Percentiles rank a stretch among this genome's conserved stretches.
Conservation (phyloP, 2,888 invertebrate genomes). For the Aspidiotus rigidus region DNA sequence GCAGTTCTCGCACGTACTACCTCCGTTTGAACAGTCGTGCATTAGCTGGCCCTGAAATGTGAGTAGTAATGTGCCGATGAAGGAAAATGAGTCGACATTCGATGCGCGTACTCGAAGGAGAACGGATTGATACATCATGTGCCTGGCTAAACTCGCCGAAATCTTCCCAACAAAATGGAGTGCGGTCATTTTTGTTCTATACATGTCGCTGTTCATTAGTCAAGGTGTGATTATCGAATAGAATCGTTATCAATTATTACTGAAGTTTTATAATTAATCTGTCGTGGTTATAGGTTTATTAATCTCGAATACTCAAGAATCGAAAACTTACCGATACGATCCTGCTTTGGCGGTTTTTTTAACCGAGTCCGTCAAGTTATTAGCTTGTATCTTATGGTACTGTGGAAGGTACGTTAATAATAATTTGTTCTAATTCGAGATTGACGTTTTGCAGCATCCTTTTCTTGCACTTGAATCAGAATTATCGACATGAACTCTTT, state of each 20-base stretch:
- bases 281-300: conserved; percentile 62
- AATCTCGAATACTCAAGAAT: conserved; percentile 78
- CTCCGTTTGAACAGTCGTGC: no score
- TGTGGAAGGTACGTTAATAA: conserved; percentile 57
- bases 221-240: conserved; percentile 56
- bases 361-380: conserved; percentile 76
- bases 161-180: conserved; percentile 77
- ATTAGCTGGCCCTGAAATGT: no score
- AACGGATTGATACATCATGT: conserved; percentile 1
- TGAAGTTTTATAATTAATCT: background rate
- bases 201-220: conserved; percentile 80
- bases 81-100: no score
- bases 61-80: no score
- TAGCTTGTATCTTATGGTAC: conserved; percentile 62
- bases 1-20: no score
- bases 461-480: no score
- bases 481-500: no score
- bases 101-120: no score
- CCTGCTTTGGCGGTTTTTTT: conserved; percentile 78
- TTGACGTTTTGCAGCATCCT: no score
- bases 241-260: background rate
- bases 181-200: conserved; percentile 68
- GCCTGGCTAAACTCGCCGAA: conserved; percentile 44
- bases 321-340: conserved; percentile 74
- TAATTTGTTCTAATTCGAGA: background rate